Base-by-base conservation (phyloP, 1,140 invertebrate species). In the Penaeus chinensis region DNA sequence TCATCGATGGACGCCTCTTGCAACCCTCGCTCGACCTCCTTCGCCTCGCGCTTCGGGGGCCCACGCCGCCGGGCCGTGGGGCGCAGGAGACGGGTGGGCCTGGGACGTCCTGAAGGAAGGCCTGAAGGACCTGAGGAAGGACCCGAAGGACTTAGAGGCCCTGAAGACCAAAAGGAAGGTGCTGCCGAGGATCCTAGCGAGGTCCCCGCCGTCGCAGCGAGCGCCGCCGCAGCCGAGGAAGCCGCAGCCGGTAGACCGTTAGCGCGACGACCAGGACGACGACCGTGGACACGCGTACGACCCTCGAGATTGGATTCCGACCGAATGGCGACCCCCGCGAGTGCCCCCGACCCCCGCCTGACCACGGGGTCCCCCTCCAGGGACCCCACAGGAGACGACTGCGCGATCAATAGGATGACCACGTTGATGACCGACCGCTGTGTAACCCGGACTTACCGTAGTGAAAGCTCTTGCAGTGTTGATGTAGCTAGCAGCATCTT, bases 401-500 rank as follows among this genome's bases (percentile, higher is more conserved):
- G 32, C 60, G 85, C 74, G 54, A 54, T 13, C 16, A 54, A 54
- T 54, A 54, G 54, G 54, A 54, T 16, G 54, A 54, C 54, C 54
- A 54, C 54, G 69, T 77, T 83, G 85, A 87, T 65, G 85, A 87
- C 85, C 60, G 81, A 87, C 80, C 27, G 18, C 27, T 32, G 27
- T 74, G 71, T 65, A 18, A 37, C 85, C 80, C 63, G 80, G 80
- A 87, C 79, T 27, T 27, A 63, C 85, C 69, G 80, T 87, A 87
- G 85, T 87, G 85, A 82, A 87, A 54, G 54, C 62, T 77, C 74
- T 27, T 76, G 80, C 82, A 65, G n/a, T 80, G 54, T 62, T 87
- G 85, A 87, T 87, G 85, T 87, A 87, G 84, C 79, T 61, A 89
- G 69, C 88, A 81, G 88, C 83, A 89, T 88, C 76, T 82, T 63